Evolutionary conservation across 1,140 invertebrate genomes (phyloP).

Genomic region (Mesaphorura yosii): DNA sequence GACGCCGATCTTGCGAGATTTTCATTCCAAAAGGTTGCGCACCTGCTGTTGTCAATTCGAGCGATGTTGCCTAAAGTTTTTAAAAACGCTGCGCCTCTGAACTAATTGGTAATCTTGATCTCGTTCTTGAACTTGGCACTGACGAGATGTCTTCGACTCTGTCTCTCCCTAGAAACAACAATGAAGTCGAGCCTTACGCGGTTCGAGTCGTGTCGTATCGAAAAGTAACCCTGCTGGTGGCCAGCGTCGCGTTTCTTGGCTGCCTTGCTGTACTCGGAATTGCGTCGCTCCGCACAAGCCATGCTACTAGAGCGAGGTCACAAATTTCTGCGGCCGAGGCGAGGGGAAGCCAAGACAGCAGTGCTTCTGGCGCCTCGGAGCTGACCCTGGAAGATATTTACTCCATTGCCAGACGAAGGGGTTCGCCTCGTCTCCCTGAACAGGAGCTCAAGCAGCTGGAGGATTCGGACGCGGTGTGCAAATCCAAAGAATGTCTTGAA

Average conservation of each 20-base stretch:
- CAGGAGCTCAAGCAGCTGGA: not conserved
- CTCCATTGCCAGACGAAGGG: not conserved
- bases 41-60: no score
- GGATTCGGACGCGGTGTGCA: not conserved
- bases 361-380: not conserved
- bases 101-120: not conserved
- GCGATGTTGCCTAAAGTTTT: no score
- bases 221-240: not conserved
- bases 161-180: slow-evolving; percentile 8
- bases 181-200: not conserved
- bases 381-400: slow-evolving; percentile 1
- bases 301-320: not conserved
- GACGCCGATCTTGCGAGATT: no score
- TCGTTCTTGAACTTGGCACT: not conserved
- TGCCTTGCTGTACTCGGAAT: slow-evolving; percentile 1
- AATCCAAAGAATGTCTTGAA: not conserved
- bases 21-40: no score
- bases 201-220: not conserved
- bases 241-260: not conserved
- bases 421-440: not conserved
- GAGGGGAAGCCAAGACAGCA: not conserved
- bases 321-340: not conserved
- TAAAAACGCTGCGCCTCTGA: no score
- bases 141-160: not conserved
- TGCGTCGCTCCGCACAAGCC: not conserved